Base-by-base conservation (phyloP, 2,113 vertebrate genomes). In the western clawed frog (Xenopus tropicalis) region DNA sequence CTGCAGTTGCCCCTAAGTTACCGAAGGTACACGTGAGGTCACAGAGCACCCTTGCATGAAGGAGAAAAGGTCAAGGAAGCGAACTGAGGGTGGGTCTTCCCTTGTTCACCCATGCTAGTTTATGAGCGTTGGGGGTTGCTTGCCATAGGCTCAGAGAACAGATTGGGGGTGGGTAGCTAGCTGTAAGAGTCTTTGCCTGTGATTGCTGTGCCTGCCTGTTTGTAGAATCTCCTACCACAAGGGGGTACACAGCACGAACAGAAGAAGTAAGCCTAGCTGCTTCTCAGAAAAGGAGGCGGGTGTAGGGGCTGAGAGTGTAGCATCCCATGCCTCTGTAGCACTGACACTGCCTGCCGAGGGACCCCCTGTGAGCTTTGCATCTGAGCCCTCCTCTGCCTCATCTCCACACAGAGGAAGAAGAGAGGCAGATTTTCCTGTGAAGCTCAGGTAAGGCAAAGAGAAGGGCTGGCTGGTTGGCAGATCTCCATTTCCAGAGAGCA, bases 161-260 rank as follows among this genome's bases (percentile, higher is more conserved):
- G 25, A 62, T 21, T 66, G 59, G 73, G 66, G 20, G 46, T 61
- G 37, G 29, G 17, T 62, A 48, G n/a, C 58, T 23, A 44, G 29
- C 29, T 37, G 29, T 37, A 37, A 3, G 56, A 23, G 52, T 25
- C 54, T 21, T 61, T 65, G 46, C 23, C 66, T 75, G 20, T 69
- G 58, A 43, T 62, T 61, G 29, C 72, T 54, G 25, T 56, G 51
- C 58, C 68, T 76, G 73, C 24, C 44, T 69, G 73, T 51, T 62
- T 29, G 69, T 69, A 75, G 66, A 58, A 63, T 76, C 58, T 76
- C 29, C 73, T 76, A 20, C 73, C 73, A 76, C 73, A 76, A 76
- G 73, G 73, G 73, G 73, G 73, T 63, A 63, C n/a, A 69, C 73
- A 63, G 66, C 73, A 54, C 65, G 51, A 56, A 69, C 58, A 69